A percentile compares a stretch with the other conserved stretches of the same genome.
phyloP scores from a whole-genome alignment of 2,113 vertebrate species.

The Corythaixoides concolor region DNA sequence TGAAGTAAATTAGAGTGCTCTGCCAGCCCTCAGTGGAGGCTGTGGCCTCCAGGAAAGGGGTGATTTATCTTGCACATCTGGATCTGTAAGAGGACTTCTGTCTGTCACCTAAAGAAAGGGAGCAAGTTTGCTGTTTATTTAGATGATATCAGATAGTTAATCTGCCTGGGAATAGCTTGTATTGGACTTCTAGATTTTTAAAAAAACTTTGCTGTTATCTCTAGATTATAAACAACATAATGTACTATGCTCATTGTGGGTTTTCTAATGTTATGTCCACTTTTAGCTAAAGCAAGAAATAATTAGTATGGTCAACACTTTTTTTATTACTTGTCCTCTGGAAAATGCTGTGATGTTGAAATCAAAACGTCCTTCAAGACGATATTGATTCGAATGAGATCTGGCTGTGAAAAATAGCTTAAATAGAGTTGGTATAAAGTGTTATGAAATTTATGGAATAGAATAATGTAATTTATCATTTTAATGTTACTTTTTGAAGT shows the following conservation, averaged over 20 bases:
- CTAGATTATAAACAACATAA: not conserved
- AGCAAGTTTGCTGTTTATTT: not conserved
- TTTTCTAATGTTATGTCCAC: not conserved
- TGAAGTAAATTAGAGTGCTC: conserved; percentile 9
- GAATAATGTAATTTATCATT: conserved; percentile 4
- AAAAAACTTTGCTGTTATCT: not conserved
- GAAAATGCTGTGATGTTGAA: conserved; percentile 11
- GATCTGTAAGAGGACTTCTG: not conserved
- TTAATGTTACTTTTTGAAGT: conserved; percentile 15
- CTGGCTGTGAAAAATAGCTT: not conserved
- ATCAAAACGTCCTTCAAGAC: not conserved
- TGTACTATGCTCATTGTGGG: not conserved
- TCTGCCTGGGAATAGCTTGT: not conserved
- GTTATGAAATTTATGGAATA: not conserved
- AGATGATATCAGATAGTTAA: not conserved
- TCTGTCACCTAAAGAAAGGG: not conserved
- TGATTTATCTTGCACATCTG: not conserved
- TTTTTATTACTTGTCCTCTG: not conserved
- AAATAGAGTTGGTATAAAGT: not conserved
- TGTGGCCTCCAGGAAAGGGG: not conserved
- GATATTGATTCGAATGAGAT: conserved; percentile 22
- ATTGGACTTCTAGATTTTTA: not conserved
- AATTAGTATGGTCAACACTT: not conserved
- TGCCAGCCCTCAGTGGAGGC: not conserved
- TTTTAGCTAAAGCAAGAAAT: not conserved